A percentile compares a stretch with the other conserved stretches of the same genome.
phyloP scores from a whole-genome alignment of 2,888 invertebrate genomes.

The Andrena flavipes region DNA sequence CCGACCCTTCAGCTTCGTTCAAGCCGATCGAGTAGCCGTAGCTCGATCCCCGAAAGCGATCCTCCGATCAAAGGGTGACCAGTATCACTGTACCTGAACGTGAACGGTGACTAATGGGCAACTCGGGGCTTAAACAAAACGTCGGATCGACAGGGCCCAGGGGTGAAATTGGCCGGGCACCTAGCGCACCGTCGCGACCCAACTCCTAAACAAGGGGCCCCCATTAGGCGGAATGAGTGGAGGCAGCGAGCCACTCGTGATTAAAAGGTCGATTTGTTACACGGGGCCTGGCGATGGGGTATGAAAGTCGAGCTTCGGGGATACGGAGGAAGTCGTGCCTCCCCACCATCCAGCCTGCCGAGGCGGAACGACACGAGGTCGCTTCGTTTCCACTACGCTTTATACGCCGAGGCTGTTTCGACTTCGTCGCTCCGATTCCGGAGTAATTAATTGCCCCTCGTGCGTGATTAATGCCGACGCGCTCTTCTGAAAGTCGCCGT shows the following conservation, averaged over 20 bases:
- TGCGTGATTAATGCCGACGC: not conserved
- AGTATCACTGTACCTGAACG: slow-evolving; percentile 23
- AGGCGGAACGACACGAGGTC: slow-evolving; percentile 37
- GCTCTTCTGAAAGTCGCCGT: too few species aligned
- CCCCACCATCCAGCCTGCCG: slow-evolving; percentile 13
- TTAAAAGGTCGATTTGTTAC: slow-evolving; percentile 83
- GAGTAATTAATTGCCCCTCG: slow-evolving; percentile 29
- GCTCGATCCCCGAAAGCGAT: slow-evolving; percentile 21
- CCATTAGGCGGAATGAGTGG: slow-evolving; percentile 78
- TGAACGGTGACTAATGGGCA: slow-evolving; percentile 77
- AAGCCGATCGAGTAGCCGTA: not conserved
- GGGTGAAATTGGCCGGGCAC: slow-evolving; percentile 73
- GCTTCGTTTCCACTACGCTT: slow-evolving; percentile 28
- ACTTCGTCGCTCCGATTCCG: slow-evolving; percentile 12
- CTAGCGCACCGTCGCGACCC: slow-evolving; percentile 76
- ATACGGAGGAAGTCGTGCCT: slow-evolving; percentile 29
- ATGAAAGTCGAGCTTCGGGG: slow-evolving; percentile 19
- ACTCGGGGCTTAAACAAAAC: slow-evolving; percentile 76
- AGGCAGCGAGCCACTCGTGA: slow-evolving; percentile 80
- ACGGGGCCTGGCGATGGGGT: slow-evolving; percentile 55
- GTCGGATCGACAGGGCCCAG: slow-evolving; percentile 57
- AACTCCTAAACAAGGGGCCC: slow-evolving; percentile 78
- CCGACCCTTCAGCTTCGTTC: not conserved
- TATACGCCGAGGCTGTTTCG: not conserved
- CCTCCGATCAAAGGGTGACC: slow-evolving; percentile 35